phyloP scores from a whole-genome alignment of 2,888 invertebrate genomes.

The Megalurothrips usitatus region DNA sequence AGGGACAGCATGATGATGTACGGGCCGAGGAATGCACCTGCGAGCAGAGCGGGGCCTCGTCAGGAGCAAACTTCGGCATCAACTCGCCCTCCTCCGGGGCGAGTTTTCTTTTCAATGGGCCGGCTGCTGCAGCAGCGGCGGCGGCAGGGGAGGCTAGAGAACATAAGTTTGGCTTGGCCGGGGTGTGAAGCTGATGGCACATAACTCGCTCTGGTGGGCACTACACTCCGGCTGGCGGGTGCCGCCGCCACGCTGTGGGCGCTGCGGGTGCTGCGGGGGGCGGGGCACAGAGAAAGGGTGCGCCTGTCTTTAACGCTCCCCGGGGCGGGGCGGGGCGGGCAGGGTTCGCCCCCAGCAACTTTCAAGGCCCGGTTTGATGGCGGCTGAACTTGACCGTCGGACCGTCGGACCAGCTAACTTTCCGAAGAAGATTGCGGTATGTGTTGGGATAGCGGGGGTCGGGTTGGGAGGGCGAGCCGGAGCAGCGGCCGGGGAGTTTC shows the following conservation, averaged over 20 bases:
- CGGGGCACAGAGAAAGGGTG: too few relatives aligned
- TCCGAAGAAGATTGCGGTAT: not conserved
- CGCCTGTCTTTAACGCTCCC: too few relatives aligned
- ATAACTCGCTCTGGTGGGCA: too few relatives aligned
- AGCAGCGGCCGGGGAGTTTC: not conserved
- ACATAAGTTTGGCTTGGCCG: too few relatives aligned
- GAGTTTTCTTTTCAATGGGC: not conserved
- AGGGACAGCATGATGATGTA: conserved; percentile 60
- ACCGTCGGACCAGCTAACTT: not conserved
- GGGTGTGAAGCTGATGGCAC: too few relatives aligned
- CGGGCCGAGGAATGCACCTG: conserved; percentile 58
- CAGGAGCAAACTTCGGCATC: not conserved
- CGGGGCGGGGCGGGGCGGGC: too few relatives aligned
- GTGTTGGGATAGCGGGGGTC: not conserved
- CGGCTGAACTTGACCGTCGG: not conserved
- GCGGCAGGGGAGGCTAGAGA: too few relatives aligned
- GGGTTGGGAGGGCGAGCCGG: not conserved
- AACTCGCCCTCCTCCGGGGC: too few relatives aligned
- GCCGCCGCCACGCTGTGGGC: too few relatives aligned
- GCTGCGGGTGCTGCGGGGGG: too few relatives aligned
- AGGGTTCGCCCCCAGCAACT: not conserved
- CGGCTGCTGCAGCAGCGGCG: not conserved
- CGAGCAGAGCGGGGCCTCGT: too few relatives aligned
- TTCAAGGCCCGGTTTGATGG: not conserved
- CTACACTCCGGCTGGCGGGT: too few relatives aligned